phyloP scores from a whole-genome alignment of 2,113 vertebrate genomes.

The Pimephales promelas region DNA sequence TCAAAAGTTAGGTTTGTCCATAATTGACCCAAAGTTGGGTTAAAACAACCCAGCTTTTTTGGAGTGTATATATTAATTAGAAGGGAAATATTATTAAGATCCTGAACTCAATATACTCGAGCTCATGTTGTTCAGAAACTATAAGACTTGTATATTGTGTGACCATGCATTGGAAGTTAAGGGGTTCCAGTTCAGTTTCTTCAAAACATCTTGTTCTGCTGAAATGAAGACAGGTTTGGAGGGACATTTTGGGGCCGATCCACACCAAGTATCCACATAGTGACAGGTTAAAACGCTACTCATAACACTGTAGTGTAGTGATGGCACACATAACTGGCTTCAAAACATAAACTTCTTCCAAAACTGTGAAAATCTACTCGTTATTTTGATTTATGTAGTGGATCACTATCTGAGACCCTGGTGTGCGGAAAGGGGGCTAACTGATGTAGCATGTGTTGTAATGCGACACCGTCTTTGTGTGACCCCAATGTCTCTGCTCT shows the following conservation, averaged over 20 bases:
- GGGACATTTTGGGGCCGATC: neutral
- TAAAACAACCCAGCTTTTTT: no score
- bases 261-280: neutral
- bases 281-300: neutral
- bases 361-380: neutral
- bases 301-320: neutral
- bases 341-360: neutral
- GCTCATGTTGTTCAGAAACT: no score
- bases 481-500: constrained; percentile 72
- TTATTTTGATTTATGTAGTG: constrained; percentile 47
- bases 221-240: no score
- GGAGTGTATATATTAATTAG: no score
- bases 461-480: constrained; percentile 75
- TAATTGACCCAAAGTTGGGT: no score
- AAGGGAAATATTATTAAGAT: no score
- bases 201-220: no score
- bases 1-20: no score
- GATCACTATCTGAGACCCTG: constrained; percentile 41
- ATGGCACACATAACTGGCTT: neutral
- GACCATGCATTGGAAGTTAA: no score
- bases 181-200: neutral
- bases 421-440: constrained; percentile 65
- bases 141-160: no score
- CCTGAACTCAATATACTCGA: no score
- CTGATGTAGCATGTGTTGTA: constrained; percentile 82